Percentiles rank a stretch among this genome's conserved stretches.
Conservation (phyloP, 2,113 vertebrate genomes). For the Hemibates koningsi region DNA sequence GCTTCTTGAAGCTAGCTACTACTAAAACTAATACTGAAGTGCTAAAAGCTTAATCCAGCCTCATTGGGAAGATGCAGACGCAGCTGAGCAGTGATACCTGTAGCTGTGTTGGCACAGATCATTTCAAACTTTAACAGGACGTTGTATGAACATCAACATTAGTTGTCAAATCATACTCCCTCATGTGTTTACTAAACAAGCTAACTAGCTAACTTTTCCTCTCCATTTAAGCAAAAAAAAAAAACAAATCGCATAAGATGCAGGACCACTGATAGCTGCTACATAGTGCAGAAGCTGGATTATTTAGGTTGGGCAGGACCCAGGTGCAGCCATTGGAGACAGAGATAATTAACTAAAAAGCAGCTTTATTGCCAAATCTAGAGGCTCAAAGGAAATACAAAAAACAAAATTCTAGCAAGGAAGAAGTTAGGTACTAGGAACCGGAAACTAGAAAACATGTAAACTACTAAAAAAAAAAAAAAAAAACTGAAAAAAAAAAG, state of each 20-base stretch:
- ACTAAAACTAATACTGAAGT: not conserved
- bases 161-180: not conserved
- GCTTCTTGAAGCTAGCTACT: not conserved
- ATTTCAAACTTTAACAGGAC: not conserved
- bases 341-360: not conserved
- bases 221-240: not conserved
- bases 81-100: not conserved
- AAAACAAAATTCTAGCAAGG: not conserved
- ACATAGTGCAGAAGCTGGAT: not conserved
- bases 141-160: not conserved
- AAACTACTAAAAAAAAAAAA: not conserved
- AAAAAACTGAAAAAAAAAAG: not conserved
- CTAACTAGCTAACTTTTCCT: not conserved
- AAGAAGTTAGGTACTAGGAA: not conserved
- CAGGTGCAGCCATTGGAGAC: not conserved
- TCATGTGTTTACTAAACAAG: not conserved
- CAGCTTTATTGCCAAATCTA: not conserved
- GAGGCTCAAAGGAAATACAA: not conserved
- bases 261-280: not conserved
- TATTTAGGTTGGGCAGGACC: not conserved
- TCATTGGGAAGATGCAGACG: not conserved
- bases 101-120: not conserved
- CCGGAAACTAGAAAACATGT: not conserved
- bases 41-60: not conserved
- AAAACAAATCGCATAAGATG: rapidly evolving